Conservation (phyloP, 2,888 invertebrate species). For the Trachelus troglodyta region DNA sequence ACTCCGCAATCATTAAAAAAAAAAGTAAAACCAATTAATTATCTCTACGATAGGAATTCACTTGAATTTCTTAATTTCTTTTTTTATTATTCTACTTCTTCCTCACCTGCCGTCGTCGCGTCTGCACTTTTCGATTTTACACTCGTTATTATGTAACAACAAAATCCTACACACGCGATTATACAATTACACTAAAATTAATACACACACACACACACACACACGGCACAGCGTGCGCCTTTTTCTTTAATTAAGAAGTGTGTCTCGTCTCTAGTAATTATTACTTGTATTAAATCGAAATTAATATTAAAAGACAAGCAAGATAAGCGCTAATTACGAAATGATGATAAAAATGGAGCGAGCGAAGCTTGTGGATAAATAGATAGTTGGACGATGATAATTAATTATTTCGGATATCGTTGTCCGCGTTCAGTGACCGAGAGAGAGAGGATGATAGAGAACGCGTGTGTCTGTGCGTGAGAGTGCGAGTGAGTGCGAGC, state of each 20-base stretch:
- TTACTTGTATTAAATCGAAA: conserved; percentile 27
- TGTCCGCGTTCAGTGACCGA: conserved; percentile 26
- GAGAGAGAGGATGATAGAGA: neutral
- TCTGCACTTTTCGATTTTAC: conserved; percentile 33
- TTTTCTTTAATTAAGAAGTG: neutral
- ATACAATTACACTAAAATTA: conserved; percentile 17
- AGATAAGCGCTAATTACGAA: conserved; percentile 1
- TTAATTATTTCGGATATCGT: conserved; percentile 18
- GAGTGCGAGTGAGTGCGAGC: conserved; percentile 7
- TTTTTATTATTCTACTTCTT: neutral
- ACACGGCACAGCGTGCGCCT: conserved; percentile 11
- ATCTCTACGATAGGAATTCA: neutral
- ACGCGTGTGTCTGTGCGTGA: conserved; percentile 36
- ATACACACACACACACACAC: conserved; percentile 4
- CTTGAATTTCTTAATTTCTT: neutral
- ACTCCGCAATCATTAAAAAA: conserved; percentile 3
- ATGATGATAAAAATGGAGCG: neutral
- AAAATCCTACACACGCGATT: conserved; percentile 21
- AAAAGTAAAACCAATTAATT: neutral
- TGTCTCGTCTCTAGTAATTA: conserved; percentile 9
- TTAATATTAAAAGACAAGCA: conserved; percentile 28
- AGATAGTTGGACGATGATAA: neutral
- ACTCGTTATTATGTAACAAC: conserved; percentile 9
- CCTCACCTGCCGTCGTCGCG: conserved; percentile 40
- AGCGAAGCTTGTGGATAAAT: neutral